phyloP scores from a whole-genome alignment of 2,797 vertebrate genomes.

The Discoglossus pictus region DNA sequence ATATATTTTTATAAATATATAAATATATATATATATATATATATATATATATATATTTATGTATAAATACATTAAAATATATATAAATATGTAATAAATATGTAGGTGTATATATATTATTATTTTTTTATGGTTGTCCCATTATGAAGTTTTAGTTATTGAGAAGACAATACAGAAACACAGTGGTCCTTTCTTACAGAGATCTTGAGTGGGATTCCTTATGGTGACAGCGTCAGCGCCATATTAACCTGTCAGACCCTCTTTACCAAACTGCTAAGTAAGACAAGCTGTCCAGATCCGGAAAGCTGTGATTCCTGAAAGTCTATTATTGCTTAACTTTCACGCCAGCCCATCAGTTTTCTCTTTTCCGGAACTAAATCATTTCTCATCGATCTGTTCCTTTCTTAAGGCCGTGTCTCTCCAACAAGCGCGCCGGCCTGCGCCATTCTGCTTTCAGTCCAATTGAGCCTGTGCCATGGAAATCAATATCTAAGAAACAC shows the following conservation, averaged over 20 bases:
- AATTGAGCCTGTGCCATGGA: constrained; percentile 77
- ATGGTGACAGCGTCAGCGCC: constrained; percentile 2
- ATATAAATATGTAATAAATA: too few relatives aligned
- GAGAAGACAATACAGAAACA: too few relatives aligned
- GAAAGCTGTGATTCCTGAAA: constrained; percentile 52
- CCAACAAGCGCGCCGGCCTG: constrained; percentile 53
- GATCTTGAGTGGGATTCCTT: too few relatives aligned
- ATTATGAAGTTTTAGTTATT: too few relatives aligned
- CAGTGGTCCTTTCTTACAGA: too few relatives aligned
- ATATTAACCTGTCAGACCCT: not conserved
- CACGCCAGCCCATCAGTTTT: constrained; percentile 61
- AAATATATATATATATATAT: too few relatives aligned
- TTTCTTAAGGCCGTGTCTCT: constrained; percentile 69
- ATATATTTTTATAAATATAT: too few relatives aligned
- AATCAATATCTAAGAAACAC: constrained; percentile 89
- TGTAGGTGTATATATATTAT: too few relatives aligned
- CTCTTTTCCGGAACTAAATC: constrained; percentile 70
- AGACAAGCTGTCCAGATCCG: constrained; percentile 57
- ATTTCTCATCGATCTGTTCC: constrained; percentile 77
- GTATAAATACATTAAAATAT: too few relatives aligned
- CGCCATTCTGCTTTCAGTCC: constrained; percentile 72
- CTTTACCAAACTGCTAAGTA: not conserved
- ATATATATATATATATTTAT: too few relatives aligned
- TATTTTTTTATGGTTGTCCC: too few relatives aligned
- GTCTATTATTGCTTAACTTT: constrained; percentile 69